phyloP scores from a whole-genome alignment of 2,888 invertebrate species.

The Schrankia costaestrigalis region DNA sequence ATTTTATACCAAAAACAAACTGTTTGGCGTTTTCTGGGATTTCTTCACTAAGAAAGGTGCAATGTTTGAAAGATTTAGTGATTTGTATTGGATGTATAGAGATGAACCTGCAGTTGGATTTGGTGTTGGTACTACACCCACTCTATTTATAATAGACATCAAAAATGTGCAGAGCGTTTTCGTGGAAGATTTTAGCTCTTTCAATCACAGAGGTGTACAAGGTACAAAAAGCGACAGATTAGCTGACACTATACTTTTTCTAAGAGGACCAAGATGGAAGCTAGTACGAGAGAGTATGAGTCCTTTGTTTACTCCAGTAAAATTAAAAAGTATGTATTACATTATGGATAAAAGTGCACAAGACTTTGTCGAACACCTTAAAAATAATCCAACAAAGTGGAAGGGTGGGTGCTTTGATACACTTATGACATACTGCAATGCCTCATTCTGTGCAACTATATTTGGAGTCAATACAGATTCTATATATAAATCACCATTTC shows the following conservation, averaged over 20 bases:
- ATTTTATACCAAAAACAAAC: constrained; percentile 40
- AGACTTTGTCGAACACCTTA: constrained; percentile 48
- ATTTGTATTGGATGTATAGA: constrained; percentile 44
- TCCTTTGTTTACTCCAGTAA: constrained; percentile 54
- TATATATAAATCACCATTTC: too few species aligned
- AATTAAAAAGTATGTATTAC: constrained; percentile 61
- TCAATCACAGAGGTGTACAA: constrained; percentile 44
- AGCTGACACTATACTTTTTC: constrained; percentile 45
- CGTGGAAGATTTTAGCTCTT: constrained; percentile 44
- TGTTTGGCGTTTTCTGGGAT: constrained; percentile 45
- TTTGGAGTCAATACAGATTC: too few species aligned
- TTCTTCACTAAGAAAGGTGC: constrained; percentile 34
- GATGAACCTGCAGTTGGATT: constrained; percentile 48
- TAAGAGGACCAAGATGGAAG: constrained; percentile 55
- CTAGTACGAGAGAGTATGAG: constrained; percentile 53
- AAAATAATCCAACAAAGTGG: constrained; percentile 38
- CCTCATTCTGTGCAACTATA: too few species aligned
- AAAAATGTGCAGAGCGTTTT: constrained; percentile 43
- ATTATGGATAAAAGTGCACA: constrained; percentile 53
- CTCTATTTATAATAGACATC: constrained; percentile 41
- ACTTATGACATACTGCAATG: too few species aligned
- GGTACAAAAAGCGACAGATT: constrained; percentile 40
- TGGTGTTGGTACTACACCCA: constrained; percentile 32
- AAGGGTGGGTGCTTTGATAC: too few species aligned
- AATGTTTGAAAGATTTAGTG: constrained; percentile 42